Conservation (phyloP, 2,888 invertebrate genomes). For the Coleophora flavipennella region DNA sequence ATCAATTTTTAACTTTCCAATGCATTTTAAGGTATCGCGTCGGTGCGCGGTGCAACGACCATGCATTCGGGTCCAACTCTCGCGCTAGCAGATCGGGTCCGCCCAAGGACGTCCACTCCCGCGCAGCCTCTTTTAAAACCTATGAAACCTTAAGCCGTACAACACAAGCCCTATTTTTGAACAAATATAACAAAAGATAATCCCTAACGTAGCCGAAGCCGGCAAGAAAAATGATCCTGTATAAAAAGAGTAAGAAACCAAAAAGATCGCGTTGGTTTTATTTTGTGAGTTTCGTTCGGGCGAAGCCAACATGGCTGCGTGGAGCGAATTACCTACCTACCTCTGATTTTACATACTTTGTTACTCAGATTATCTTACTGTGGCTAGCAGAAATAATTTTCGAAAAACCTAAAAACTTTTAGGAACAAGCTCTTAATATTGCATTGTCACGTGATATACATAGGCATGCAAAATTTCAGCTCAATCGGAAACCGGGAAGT, state of each 20-base stretch:
- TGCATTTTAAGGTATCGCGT: slow-evolving; percentile 65
- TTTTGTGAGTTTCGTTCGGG: slow-evolving; percentile 52
- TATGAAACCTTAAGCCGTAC: slow-evolving; percentile 29
- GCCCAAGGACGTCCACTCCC: slow-evolving; percentile 70
- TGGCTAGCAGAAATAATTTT: no score
- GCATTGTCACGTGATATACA: no score
- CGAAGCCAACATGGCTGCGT: slow-evolving; percentile 64
- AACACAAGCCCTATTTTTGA: slow-evolving; percentile 29
- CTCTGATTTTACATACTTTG: slow-evolving; percentile 38
- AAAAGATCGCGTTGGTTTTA: slow-evolving; percentile 61
- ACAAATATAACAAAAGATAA: slow-evolving; percentile 28
- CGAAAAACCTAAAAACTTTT: no score
- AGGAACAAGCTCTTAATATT: no score
- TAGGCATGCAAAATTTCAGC: no score
- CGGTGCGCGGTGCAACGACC: slow-evolving; percentile 61
- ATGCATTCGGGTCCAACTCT: slow-evolving; percentile 61
- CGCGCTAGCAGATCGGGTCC: slow-evolving; percentile 71
- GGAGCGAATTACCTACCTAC: slow-evolving; percentile 66
- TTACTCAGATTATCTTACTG: slow-evolving; percentile 13
- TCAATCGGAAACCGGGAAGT: no score
- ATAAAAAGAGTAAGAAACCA: slow-evolving; percentile 61
- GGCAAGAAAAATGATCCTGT: slow-evolving; percentile 72
- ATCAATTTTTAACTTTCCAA: slow-evolving; percentile 66
- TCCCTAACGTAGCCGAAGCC: slow-evolving; percentile 34
- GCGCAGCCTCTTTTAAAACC: slow-evolving; percentile 32